Evolutionary conservation across 1,140 invertebrate genomes (phyloP), one percentile per base, ranked within the genome.

Genomic region (Adelges cooleyi): DNA sequence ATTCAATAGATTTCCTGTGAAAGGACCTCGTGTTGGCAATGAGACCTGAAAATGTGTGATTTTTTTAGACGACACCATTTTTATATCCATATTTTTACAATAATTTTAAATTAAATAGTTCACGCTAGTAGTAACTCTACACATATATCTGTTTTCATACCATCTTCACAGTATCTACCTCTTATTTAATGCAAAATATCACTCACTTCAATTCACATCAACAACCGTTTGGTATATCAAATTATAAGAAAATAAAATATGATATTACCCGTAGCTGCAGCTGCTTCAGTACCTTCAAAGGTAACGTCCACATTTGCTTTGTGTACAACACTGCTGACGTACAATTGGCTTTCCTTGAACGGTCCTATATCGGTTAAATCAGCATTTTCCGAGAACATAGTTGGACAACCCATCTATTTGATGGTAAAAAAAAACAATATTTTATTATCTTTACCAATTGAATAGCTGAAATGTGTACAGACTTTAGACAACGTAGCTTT

Each of bases 281-380:
- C 81, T 56, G 84, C 84, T 74, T 84, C 83, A 4, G 79, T 82
- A 25, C 84, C 85, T 72, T 81, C 74, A 74, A 86, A 84, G 69
- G 82, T 80, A 6, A 86, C 80, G 69, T 84, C 80, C 62, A 87
- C 79, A 68, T 80, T 81, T 8, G 80, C 75, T 71, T 86, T 86
- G 70, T 86, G 85, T 3, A 81, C 68, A 15, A 82, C 77, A 46
- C 77, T 72, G 40, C 74, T 75, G 1, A 84, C 78, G 69, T 75
- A 74, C 3, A 84, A 65, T 46, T 27, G 9, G 10, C 9, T 13
- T 20, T 44, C 23, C 11, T 5, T 33, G 5, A 5, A 6, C 11
- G 29, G 29, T 29, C 11, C n/a, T 22, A 62, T 25, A 8, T 62
- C 44, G 9, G 42, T 8, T 29, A 62, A 62, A 42, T 62, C 44